These are phyloP conservation scores for Colletes latitarsis DNA, from an alignment of 1,140 invertebrate genomes.

Conservation along the genomic window DNA sequence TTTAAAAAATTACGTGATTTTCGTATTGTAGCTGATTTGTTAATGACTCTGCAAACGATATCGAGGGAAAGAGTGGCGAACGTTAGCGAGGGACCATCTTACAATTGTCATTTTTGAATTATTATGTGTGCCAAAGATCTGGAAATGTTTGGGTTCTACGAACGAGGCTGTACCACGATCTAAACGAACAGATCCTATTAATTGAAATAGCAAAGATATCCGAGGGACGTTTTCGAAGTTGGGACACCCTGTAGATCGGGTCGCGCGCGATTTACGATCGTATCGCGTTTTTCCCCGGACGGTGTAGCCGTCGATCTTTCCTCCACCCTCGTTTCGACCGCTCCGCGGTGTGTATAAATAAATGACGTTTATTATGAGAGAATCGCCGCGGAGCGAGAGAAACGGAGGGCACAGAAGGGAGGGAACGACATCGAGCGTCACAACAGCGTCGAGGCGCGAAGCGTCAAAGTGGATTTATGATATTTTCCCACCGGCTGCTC, in stretches of 20 bases:
- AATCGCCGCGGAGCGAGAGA: constrained; percentile 30
- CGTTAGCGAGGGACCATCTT: too few species aligned
- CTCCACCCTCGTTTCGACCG: constrained; percentile 27
- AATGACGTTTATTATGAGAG: constrained; percentile 72
- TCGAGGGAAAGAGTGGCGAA: too few species aligned
- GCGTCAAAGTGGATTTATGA: constrained; percentile 78
- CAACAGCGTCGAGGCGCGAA: constrained; percentile 72
- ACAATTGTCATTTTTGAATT: too few species aligned
- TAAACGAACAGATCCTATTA: too few species aligned
- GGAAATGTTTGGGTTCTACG: too few species aligned
- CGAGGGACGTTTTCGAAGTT: too few species aligned
- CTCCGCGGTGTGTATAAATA: constrained; percentile 66
- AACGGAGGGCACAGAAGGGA: background rate
- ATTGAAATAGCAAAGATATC: too few species aligned
- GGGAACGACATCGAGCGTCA: constrained; percentile 58
- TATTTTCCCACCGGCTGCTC: constrained; percentile 70
- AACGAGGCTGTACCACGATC: too few species aligned
- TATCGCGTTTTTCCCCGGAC: constrained; percentile 37
- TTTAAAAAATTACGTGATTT: too few species aligned
- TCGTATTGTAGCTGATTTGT: too few species aligned
- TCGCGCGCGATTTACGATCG: constrained; percentile 51
- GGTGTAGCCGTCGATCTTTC: constrained; percentile 56
- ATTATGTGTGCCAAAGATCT: too few species aligned
- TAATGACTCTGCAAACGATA: too few species aligned
- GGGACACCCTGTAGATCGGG: constrained; percentile 31